These are phyloP conservation scores for Tenualosa ilisha DNA, from an alignment of 2,797 vertebrate species.

Conservation along the genomic window DNA sequence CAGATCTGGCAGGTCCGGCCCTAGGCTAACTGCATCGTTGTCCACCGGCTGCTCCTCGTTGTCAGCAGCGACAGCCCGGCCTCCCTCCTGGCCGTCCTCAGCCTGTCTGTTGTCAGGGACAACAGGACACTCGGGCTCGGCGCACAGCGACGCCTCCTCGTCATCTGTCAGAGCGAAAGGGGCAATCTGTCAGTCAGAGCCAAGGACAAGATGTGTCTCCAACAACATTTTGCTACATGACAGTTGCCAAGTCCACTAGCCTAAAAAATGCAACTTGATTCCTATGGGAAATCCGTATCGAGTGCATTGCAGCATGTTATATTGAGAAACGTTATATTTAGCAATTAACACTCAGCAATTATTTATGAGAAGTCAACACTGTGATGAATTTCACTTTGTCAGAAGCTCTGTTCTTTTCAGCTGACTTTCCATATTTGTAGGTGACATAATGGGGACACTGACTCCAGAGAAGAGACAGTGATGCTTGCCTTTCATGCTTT, in stretches of 20 bases:
- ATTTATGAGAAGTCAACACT: not conserved
- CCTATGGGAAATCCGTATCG: not conserved
- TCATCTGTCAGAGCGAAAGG: conserved; percentile 79
- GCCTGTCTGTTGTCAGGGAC: conserved; percentile 65
- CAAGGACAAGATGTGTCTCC: not conserved
- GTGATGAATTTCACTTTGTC: not conserved
- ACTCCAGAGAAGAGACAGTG: not conserved
- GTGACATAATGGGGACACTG: conserved; percentile 9
- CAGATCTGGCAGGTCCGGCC: conserved; percentile 74
- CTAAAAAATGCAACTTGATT: not conserved
- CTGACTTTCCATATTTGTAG: not conserved
- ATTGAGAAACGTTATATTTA: not conserved
- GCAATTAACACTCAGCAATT: not conserved
- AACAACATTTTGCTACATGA: not conserved
- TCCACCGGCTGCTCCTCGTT: conserved; percentile 62
- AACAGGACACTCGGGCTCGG: conserved; percentile 75
- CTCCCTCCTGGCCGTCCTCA: conserved; percentile 63
- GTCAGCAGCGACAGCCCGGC: conserved; percentile 55
- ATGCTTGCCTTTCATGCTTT: not conserved
- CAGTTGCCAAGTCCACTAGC: not conserved
- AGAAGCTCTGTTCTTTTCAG: not conserved
- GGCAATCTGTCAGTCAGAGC: conserved; percentile 32
- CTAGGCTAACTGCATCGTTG: conserved; percentile 69
- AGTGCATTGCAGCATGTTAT: not conserved
- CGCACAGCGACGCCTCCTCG: conserved; percentile 86